Evolutionary conservation across 2,113 vertebrate genomes (phyloP), one percentile per base, ranked within the genome.

Genomic region (Etheostoma spectabile): DNA sequence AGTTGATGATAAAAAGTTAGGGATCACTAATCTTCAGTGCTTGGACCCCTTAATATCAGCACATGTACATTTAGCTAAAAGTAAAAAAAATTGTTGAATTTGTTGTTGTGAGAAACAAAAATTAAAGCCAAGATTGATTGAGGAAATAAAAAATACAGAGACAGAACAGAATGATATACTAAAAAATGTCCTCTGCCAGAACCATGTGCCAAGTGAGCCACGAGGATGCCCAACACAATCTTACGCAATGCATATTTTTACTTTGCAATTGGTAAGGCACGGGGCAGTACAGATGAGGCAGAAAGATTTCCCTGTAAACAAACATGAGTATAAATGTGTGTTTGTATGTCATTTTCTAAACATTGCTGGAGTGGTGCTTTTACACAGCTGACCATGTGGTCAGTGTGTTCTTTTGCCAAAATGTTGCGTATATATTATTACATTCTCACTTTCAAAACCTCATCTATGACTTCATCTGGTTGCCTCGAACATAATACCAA

Each of bases 391-490:
- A 30, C 30, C 10, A 19, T 0, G 18, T 35, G 33, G 48, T 66
- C 8, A 15, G 45, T 21, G 13, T 68, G 16, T 48, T 27, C 7
- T 45, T 64, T 21, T 24, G 24, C 12, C 11, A 4, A 66, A 35
- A 55, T 67, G 35, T 77, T 19, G 60, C 1, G 2, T 18, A 15
- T 48, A 8, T 49, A 71, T 27, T 19, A 15, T 27, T 10, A 8
- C 2, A 15, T 67, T 33, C 59, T 63, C 4, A 70, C 60, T 73
- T 55, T 79, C 59, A 69, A 61, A 51, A 30, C 45, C 79, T 35
- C 3, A n/a, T 62, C 61, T 53, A 30, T 57, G 14, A 80, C 57
- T 65, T 84, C 48, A 77, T 55, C 30, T 10, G 21, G 46, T 71
- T 35, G 33, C 46, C 24, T 63, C 5, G 5, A 21, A 69, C 38